Evolutionary conservation across 2,888 invertebrate species (phyloP).

Genomic region (Hirtodrosophila cameraria): DNA sequence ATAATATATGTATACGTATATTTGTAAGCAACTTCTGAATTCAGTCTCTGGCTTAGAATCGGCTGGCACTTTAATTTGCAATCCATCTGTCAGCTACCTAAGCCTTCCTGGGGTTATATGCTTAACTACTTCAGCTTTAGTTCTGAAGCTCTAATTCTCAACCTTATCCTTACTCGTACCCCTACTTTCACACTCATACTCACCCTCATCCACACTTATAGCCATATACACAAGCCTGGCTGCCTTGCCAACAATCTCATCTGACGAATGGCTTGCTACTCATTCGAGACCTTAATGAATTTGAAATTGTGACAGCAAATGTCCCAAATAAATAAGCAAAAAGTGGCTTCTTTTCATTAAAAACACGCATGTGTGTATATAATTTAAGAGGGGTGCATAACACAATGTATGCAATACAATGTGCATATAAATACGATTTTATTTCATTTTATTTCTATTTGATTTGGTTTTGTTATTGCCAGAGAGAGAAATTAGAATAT

Average conservation of each 20-base stretch:
- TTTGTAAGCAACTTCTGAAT: too few relatives aligned
- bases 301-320: conserved; percentile 73
- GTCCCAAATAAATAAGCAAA: conserved; percentile 67
- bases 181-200: too few relatives aligned
- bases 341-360: conserved; percentile 48
- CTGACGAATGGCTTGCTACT: conserved; percentile 58
- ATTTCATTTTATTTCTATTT: conserved; percentile 50
- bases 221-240: neutral
- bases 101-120: conserved; percentile 68
- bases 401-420: conserved; percentile 50
- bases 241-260: conserved; percentile 48
- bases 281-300: conserved; percentile 59
- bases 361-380: neutral
- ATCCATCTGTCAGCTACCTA: conserved; percentile 68
- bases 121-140: conserved; percentile 24
- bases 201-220: conserved; percentile 2
- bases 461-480: conserved; percentile 32
- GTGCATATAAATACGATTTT: conserved; percentile 68
- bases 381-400: neutral
- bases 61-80: conserved; percentile 73
- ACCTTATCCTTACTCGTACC: too few relatives aligned
- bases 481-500: conserved; percentile 64
- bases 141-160: conserved; percentile 1
- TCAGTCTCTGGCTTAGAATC: conserved; percentile 73
- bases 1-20: too few relatives aligned